phyloP scores from a whole-genome alignment of 2,797 vertebrate genomes.

The Xerus rutilus region DNA sequence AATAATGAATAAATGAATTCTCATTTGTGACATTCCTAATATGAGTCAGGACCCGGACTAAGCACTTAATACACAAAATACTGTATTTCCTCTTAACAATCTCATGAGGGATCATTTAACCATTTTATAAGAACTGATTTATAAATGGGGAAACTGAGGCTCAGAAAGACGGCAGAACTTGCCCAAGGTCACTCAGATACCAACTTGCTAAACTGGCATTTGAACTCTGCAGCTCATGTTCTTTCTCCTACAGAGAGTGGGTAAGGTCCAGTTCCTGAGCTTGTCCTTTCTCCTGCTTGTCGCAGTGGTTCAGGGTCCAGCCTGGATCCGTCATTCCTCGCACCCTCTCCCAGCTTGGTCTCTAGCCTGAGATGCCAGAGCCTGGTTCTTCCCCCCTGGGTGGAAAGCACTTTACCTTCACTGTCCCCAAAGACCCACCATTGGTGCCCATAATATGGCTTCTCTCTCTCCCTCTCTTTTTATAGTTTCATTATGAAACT shows the following conservation, averaged over 20 bases:
- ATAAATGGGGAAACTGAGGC: constrained; percentile 57
- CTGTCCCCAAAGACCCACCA: not conserved
- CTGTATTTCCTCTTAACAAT: not conserved
- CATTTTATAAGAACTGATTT: constrained; percentile 1
- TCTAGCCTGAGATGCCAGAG: not conserved
- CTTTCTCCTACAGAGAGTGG: not conserved
- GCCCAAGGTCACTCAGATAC: not conserved
- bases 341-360: too few relatives aligned
- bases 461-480: not conserved
- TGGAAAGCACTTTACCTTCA: not conserved
- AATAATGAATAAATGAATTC: constrained; percentile 42
- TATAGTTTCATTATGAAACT: constrained; percentile 35
- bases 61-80: not conserved
- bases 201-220: not conserved
- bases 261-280: not conserved
- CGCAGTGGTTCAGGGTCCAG: not conserved
- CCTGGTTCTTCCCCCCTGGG: not conserved
- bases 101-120: constrained; percentile 24
- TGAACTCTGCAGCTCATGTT: fast-evolving
- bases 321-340: fast-evolving
- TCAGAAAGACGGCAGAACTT: not conserved
- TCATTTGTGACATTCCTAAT: constrained; percentile 23
- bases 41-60: constrained; percentile 1
- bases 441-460: not conserved
- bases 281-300: not conserved